Conservation (phyloP, 2,888 invertebrate species). For the Barypeithes pellucidus region DNA sequence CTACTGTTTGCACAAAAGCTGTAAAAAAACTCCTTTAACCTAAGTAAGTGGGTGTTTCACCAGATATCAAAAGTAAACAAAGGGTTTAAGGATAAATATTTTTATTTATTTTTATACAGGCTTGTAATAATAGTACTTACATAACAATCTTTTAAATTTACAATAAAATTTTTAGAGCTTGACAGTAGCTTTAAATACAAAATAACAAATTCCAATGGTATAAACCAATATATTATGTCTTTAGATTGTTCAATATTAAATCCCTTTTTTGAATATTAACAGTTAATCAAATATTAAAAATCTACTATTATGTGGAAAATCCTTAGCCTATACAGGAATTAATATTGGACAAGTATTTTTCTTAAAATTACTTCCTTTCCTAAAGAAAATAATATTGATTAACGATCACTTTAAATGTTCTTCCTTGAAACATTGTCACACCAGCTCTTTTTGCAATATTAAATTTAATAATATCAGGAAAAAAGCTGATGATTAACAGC, state of each 20-base stretch:
- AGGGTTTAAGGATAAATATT: constrained; percentile 15
- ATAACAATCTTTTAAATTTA: constrained; percentile 16
- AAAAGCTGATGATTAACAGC: constrained; percentile 46
- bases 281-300: too few species aligned
- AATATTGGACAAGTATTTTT: constrained; percentile 1
- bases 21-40: background rate
- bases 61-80: constrained; percentile 15
- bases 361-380: constrained; percentile 7
- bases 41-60: constrained; percentile 8
- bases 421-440: constrained; percentile 41
- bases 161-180: constrained; percentile 15
- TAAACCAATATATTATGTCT: background rate
- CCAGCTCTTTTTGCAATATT: constrained; percentile 50
- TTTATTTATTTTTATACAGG: constrained; percentile 22
- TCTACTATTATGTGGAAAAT: too few species aligned
- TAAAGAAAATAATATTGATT: constrained; percentile 6
- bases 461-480: constrained; percentile 40
- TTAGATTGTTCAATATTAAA: background rate
- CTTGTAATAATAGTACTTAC: constrained; percentile 2
- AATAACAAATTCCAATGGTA: background rate
- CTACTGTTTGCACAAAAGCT: background rate
- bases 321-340: background rate
- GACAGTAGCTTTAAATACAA: constrained; percentile 3
- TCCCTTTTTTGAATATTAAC: background rate
- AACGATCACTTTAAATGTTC: constrained; percentile 1